phyloP scores from a whole-genome alignment of 1,140 invertebrate species.

The Eulimnadia texana region DNA sequence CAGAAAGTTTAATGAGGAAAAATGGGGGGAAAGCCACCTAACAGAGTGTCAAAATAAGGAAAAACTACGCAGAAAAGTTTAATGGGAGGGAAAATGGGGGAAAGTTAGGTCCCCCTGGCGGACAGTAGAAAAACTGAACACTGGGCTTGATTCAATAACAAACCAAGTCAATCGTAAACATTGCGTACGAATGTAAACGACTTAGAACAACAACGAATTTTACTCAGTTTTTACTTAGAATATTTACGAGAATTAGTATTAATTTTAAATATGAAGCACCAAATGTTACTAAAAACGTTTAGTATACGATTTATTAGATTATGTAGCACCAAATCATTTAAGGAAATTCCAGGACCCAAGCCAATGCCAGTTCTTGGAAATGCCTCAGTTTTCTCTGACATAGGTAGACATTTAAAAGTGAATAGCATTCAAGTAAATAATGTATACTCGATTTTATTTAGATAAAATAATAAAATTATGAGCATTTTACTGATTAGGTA shows the following conservation, averaged over 20 bases:
- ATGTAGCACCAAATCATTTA: background rate
- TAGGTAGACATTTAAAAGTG: background rate
- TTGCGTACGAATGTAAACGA: no score
- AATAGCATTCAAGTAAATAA: background rate
- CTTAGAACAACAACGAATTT: no score
- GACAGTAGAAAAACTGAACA: no score
- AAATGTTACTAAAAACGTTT: background rate
- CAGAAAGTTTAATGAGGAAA: no score
- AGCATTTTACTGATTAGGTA: background rate
- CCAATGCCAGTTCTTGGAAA: slow-evolving; percentile 2
- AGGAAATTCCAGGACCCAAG: slow-evolving; percentile 4
- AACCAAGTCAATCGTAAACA: no score
- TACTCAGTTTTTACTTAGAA: no score
- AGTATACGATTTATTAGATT: background rate
- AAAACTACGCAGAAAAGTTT: no score
- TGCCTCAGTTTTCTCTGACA: background rate
- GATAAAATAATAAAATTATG: background rate
- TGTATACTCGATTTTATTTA: background rate
- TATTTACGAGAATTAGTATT: background rate
- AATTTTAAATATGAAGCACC: background rate
- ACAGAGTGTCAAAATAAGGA: no score
- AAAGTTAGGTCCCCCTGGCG: no score
- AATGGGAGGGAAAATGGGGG: no score
- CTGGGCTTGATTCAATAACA: no score
- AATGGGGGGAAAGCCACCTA: no score